These are phyloP conservation scores for Thymelicus acteon DNA, from an alignment of 2,888 invertebrate genomes.

Conservation along the genomic window DNA sequence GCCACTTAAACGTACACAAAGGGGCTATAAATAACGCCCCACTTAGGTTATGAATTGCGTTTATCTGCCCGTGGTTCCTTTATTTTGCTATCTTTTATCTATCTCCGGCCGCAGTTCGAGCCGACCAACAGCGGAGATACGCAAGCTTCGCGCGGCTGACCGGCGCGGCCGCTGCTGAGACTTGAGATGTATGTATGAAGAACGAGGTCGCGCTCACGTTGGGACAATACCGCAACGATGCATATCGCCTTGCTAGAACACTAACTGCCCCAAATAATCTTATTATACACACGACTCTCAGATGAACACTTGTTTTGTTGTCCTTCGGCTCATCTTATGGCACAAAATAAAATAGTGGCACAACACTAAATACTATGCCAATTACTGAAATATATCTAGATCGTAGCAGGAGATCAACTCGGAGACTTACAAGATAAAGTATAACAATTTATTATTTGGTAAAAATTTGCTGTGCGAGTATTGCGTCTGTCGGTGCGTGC, in stretches of 20 bases:
- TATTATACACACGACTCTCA: no score
- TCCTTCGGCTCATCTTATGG: no score
- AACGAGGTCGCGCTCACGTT: neutral
- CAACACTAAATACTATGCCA: no score
- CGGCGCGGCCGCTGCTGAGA: conserved; percentile 5
- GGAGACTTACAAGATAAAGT: no score
- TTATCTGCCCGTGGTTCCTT: conserved; percentile 21
- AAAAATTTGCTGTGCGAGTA: neutral
- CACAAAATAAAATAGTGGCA: no score
- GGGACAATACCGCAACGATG: neutral
- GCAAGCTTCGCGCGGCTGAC: neutral
- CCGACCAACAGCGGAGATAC: neutral
- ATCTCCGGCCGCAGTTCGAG: neutral
- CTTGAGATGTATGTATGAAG: no score
- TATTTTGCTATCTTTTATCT: conserved; percentile 32
- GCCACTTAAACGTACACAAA: conserved; percentile 7
- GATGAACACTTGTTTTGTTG: no score
- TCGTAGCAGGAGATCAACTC: no score
- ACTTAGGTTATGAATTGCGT: conserved; percentile 23
- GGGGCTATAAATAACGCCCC: conserved; percentile 20
- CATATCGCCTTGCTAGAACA: neutral
- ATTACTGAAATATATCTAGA: no score
- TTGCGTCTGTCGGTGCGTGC: neutral
- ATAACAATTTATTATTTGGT: neutral
- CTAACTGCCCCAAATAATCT: no score